These are phyloP conservation scores for Lutraria rhynchaena DNA, from an alignment of 1,140 invertebrate species.

Conservation along the genomic window DNA sequence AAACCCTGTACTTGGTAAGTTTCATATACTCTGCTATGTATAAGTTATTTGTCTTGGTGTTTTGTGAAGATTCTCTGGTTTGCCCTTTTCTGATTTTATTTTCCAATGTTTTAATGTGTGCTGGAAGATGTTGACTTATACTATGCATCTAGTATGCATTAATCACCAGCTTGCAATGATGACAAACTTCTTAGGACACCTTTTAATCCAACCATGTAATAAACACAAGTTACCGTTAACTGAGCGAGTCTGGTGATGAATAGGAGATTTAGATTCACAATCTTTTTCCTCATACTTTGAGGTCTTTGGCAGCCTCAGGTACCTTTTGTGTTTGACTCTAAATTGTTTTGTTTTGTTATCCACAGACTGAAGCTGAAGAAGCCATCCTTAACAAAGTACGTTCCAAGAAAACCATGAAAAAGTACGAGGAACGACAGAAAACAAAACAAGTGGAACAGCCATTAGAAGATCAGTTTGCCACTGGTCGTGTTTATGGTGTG, in stretches of 20 bases:
- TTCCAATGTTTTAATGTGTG: too few species aligned
- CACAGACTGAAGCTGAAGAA: conserved; percentile 90
- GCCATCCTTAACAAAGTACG: conserved; percentile 96
- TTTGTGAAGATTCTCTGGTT: too few species aligned
- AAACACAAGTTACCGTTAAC: conserved; percentile 33
- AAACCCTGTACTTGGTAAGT: too few species aligned
- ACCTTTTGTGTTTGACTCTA: neutral
- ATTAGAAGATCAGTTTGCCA: conserved; percentile 98
- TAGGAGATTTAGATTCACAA: too few species aligned
- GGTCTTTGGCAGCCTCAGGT: too few species aligned
- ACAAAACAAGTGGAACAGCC: conserved; percentile 95
- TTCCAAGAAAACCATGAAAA: conserved; percentile 95
- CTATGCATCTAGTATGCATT: too few species aligned
- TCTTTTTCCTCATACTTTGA: too few species aligned
- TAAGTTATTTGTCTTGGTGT: too few species aligned
- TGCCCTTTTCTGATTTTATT: too few species aligned
- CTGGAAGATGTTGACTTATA: too few species aligned
- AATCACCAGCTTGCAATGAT: conserved; percentile 58
- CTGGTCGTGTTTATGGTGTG: conserved; percentile 93
- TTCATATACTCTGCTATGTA: too few species aligned
- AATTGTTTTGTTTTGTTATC: conserved; percentile 45
- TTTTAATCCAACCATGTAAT: conserved; percentile 54
- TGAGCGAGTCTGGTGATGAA: conserved; percentile 13
- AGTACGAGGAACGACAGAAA: conserved; percentile 96
- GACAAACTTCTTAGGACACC: conserved; percentile 53